Percentiles rank a stretch among this genome's conserved stretches.
Conservation (phyloP, 2,888 invertebrate genomes). For the Drymonia ruficornis region DNA sequence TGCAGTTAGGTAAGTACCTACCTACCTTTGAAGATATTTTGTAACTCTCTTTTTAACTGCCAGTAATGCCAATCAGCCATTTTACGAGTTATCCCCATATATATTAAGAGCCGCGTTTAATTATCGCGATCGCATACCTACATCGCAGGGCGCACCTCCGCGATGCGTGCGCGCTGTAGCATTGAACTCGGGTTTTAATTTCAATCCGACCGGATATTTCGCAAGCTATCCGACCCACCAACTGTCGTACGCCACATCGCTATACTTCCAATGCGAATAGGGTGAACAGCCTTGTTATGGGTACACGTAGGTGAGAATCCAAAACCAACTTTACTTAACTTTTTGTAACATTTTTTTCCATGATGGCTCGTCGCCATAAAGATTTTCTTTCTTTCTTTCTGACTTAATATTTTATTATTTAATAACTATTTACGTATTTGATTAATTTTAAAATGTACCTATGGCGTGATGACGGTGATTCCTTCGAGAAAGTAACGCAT, state of each 20-base stretch:
- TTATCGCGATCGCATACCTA: not conserved
- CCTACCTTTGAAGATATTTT: too few species aligned
- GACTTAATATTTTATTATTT: too few species aligned
- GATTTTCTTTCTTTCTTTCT: too few species aligned
- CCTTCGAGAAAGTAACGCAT: too few species aligned
- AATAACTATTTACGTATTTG: too few species aligned
- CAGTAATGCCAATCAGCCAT: not conserved
- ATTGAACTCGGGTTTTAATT: constrained; percentile 46
- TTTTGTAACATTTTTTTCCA: too few species aligned
- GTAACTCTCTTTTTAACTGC: not conserved
- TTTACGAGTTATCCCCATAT: not conserved
- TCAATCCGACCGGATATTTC: constrained; percentile 42
- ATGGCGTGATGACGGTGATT: too few species aligned
- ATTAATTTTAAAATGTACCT: too few species aligned
- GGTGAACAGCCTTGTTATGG: constrained; percentile 6
- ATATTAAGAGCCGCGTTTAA: not conserved
- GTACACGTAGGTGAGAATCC: too few species aligned
- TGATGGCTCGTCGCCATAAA: too few species aligned
- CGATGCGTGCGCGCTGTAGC: constrained; percentile 25
- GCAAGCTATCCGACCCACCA: constrained; percentile 25
- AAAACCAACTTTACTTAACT: too few species aligned
- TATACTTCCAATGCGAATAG: constrained; percentile 38
- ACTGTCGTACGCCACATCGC: constrained; percentile 22
- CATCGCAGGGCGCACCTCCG: constrained; percentile 23
- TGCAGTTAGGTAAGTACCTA: too few species aligned